Evolutionary conservation across 2,113 vertebrate genomes (phyloP).

Genomic region (Callospermophilus lateralis): DNA sequence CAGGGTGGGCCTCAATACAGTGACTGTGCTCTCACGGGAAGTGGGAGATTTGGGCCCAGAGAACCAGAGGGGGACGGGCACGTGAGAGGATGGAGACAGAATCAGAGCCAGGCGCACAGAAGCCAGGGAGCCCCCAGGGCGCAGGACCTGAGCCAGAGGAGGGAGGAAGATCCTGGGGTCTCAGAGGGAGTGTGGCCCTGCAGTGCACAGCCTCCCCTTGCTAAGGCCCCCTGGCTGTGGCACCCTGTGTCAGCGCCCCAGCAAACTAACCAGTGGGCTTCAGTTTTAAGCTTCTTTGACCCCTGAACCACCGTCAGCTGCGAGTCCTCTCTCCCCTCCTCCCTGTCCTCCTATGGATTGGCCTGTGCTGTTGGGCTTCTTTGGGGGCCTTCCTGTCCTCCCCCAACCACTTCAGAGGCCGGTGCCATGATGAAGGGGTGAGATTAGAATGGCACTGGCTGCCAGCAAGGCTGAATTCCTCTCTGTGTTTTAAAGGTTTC

Average conservation of each 20-base stretch:
- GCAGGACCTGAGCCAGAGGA: background rate
- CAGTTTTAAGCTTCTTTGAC: background rate
- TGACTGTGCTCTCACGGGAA: background rate
- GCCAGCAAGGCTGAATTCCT: background rate
- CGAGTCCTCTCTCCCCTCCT: background rate
- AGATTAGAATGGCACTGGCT: background rate
- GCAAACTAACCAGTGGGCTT: too few species aligned
- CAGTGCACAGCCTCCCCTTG: too few species aligned
- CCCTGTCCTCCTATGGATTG: too few species aligned
- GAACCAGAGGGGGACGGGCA: too few species aligned
- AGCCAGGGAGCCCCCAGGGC: too few species aligned
- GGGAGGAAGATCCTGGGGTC: too few species aligned
- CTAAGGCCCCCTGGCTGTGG: too few species aligned
- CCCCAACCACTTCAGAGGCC: background rate
- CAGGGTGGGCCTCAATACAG: background rate
- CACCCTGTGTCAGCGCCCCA: background rate
- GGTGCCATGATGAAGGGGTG: background rate
- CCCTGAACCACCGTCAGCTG: background rate
- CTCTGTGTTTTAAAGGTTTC: background rate
- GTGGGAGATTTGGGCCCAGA: background rate
- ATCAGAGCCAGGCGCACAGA: accelerated
- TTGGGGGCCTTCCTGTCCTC: background rate
- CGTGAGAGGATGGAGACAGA: accelerated
- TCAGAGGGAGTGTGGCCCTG: background rate
- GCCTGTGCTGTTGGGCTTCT: background rate